Base-by-base conservation (phyloP, 2,113 vertebrate species). In the Rissa tridactyla region DNA sequence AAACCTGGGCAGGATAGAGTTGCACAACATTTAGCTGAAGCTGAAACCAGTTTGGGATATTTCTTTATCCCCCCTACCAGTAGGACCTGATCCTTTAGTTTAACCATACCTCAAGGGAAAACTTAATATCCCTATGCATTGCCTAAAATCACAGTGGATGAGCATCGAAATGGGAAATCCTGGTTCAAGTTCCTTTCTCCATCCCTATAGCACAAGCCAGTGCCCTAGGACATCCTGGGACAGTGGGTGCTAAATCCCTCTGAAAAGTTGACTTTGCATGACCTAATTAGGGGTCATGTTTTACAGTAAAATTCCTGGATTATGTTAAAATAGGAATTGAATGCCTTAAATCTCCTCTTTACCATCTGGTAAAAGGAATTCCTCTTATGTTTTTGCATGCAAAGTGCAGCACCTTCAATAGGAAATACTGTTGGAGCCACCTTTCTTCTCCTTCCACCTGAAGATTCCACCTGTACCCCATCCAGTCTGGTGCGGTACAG, bases 81-180 rank as follows among this genome's bases (percentile, higher is more conserved):
- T 5, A 81, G 15, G 23, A 14, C 27, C 30, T 57, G 15, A 78
- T 40, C 25, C 36, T 77, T 73, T 44, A 23, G 6, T 38, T 81
- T 68, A 72, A 64, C 47, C 26, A 8, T 27, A 49, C 26, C 34
- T 73, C 20, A 36, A 15, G 34, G 25, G 61, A 75, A 85, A 70
- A 62, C 5, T 22, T 58, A 8, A 16, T 38, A 15, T 0, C 49
- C 9, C 16, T 61, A 18, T 0, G 1, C 3, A 13, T 4, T 75
- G 21, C 13, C 10, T 71, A 46, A 66, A 11, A 49, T 42, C n/a
- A 27, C 14, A 58, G n/a, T 38, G 19, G 54, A 58, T 73, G 20
- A 64, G 23, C 27, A 84, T n/a, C 1, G 1, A 42, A 58, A 65
- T 26, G 19, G 32, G 73, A 86, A 89, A 75, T 51, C 15, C 55